A percentile compares a stretch with the other conserved stretches of the same genome.
Conservation (phyloP, 2,113 vertebrate species). For the Ondatra zibethicus region DNA sequence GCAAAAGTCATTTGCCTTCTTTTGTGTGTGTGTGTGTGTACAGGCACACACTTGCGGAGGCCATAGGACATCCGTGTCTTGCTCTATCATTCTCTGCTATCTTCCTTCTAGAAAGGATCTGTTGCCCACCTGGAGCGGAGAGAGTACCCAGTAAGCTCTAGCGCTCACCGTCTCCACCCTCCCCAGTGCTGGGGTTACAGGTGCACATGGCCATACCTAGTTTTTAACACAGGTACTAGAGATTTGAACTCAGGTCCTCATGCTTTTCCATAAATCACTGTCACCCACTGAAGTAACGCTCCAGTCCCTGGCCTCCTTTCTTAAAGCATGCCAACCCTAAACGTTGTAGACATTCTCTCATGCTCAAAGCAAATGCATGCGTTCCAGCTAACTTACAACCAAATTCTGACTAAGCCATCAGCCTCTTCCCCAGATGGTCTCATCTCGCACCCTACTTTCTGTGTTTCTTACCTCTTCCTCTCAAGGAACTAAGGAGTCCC, state of each 20-base stretch:
- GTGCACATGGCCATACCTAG: too few species aligned
- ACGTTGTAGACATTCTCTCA: neutral
- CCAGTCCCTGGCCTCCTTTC: neutral
- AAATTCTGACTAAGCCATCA: neutral
- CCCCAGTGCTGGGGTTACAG: neutral
- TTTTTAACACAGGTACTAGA: neutral
- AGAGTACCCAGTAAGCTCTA: neutral
- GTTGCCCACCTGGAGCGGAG: neutral
- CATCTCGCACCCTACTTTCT: neutral
- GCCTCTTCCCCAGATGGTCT: neutral
- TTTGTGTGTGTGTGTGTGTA: neutral
- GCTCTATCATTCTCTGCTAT: too few species aligned
- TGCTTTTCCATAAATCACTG: neutral
- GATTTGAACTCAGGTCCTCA: neutral
- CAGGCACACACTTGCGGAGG: neutral
- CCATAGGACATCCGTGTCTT: neutral
- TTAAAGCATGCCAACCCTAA: neutral
- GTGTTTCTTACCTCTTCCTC: neutral
- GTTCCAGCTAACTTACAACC: neutral
- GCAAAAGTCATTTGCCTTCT: neutral
- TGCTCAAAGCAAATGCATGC: neutral
- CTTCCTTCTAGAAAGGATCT: neutral
- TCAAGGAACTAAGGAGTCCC: neutral
- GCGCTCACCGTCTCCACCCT: neutral
- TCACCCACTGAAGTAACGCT: neutral